Evolutionary conservation across 92 coral and sea anemone genomes (phyloP).

Genomic region (Zoanthus sociatus): DNA sequence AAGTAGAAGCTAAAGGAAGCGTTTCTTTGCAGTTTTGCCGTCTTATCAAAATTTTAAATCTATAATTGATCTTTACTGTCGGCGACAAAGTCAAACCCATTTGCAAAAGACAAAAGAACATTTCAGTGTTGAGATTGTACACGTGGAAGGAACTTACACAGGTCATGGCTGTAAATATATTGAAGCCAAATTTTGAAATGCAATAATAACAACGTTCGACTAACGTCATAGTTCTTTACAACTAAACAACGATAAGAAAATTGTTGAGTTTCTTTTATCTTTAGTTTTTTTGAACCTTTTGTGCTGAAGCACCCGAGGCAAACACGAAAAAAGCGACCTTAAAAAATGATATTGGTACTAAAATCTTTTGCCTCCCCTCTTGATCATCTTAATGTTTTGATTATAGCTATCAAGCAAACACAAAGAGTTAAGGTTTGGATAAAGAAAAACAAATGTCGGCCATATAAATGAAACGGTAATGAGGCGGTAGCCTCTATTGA

Average conservation of each 20-base stretch:
- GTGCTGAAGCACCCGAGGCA: conserved; percentile 32
- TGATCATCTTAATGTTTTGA: conserved; percentile 33
- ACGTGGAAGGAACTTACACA: neutral
- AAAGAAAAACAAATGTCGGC: conserved; percentile 31
- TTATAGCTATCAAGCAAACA: conserved; percentile 37
- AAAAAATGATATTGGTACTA: conserved; percentile 21
- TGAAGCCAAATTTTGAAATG: neutral
- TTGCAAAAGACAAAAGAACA: conserved; percentile 12
- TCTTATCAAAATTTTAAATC: neutral
- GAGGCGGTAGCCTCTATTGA: conserved; percentile 11
- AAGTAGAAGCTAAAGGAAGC: neutral
- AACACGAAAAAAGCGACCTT: conserved; percentile 27
- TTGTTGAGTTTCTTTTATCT: neutral
- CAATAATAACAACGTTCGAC: neutral
- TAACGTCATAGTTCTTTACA: conserved; percentile 1
- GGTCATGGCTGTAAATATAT: neutral
- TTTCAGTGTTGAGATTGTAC: neutral
- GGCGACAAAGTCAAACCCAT: neutral
- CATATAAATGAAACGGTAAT: conserved; percentile 47
- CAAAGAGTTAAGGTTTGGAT: conserved; percentile 35
- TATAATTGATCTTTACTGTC: neutral
- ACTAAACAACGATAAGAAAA: neutral
- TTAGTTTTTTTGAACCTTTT: neutral
- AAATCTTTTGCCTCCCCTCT: conserved; percentile 2
- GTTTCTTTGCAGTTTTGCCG: neutral